Percentiles rank a stretch among this genome's conserved stretches.
Conservation (phyloP, 2,888 invertebrate species). For the Leptinotarsa rubiginosa region DNA sequence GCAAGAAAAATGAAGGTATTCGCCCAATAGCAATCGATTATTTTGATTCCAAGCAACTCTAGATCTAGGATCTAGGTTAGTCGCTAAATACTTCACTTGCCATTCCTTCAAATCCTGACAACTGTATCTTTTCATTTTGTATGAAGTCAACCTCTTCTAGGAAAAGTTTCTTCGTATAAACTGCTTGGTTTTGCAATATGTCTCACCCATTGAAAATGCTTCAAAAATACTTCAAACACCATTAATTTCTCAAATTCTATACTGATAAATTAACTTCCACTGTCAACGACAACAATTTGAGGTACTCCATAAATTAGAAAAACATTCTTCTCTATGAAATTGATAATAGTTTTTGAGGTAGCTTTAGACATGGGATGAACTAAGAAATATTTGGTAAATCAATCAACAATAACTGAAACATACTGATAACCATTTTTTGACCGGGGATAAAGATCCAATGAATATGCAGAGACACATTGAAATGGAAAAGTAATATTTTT, state of each 20-base stretch:
- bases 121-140: no score
- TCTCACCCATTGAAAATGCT: no score
- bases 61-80: no score
- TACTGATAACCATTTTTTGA: slow-evolving; percentile 15
- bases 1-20: no score
- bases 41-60: no score
- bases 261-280: slow-evolving; percentile 34
- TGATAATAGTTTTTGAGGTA: slow-evolving; percentile 26
- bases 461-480: slow-evolving; percentile 41
- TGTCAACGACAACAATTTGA: slow-evolving; percentile 35
- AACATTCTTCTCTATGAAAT: slow-evolving; percentile 41
- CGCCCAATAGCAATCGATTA: no score
- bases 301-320: slow-evolving; percentile 40
- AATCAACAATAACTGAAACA: slow-evolving; percentile 12
- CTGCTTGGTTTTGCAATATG: no score
- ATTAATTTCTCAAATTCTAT: slow-evolving; percentile 30
- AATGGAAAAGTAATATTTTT: slow-evolving; percentile 32
- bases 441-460: slow-evolving; percentile 43
- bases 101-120: no score
- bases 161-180: no score
- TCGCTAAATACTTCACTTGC: no score
- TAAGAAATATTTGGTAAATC: slow-evolving; percentile 22
- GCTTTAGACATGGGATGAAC: slow-evolving; percentile 11
- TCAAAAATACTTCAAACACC: no score
- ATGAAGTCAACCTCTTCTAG: no score